Conservation (phyloP, 2,888 invertebrate species). For the Parthenolecanium corni region DNA sequence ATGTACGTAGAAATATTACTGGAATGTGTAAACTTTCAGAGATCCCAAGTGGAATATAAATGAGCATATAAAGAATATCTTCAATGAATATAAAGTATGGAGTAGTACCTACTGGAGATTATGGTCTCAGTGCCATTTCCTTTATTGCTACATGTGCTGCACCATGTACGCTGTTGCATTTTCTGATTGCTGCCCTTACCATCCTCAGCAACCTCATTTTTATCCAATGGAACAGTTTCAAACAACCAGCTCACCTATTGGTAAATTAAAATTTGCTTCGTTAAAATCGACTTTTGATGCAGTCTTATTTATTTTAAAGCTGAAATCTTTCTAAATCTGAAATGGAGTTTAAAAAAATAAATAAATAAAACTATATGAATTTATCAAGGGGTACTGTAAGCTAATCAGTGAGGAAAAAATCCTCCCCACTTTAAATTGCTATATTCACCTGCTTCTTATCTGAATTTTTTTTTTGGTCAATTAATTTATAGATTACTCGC, state of each 20-base stretch:
- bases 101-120: constrained; percentile 84
- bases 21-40: constrained; percentile 39
- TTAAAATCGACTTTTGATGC: too few relatives aligned
- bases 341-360: too few relatives aligned
- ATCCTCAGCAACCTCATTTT: constrained; percentile 65
- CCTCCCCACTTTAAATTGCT: too few relatives aligned
- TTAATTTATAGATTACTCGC: too few relatives aligned
- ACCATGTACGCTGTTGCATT: constrained; percentile 61
- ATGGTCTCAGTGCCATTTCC: constrained; percentile 83
- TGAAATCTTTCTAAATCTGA: too few relatives aligned
- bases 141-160: constrained; percentile 69
- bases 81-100: constrained; percentile 73
- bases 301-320: too few relatives aligned
- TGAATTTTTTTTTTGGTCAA: too few relatives aligned
- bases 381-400: too few relatives aligned
- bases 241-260: constrained; percentile 55
- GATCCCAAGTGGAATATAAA: constrained; percentile 71
- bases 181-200: constrained; percentile 54
- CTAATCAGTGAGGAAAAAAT: too few relatives aligned
- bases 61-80: constrained; percentile 62
- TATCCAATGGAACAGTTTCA: constrained; percentile 56
- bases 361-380: too few relatives aligned
- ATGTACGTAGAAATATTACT: constrained; percentile 8
- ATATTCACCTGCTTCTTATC: too few relatives aligned
- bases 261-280: constrained; percentile 39